Percentiles rank a stretch among this genome's conserved stretches.
Evolutionary conservation across 1,140 invertebrate genomes (phyloP).

Genomic region (Calephelis virginiensis): DNA sequence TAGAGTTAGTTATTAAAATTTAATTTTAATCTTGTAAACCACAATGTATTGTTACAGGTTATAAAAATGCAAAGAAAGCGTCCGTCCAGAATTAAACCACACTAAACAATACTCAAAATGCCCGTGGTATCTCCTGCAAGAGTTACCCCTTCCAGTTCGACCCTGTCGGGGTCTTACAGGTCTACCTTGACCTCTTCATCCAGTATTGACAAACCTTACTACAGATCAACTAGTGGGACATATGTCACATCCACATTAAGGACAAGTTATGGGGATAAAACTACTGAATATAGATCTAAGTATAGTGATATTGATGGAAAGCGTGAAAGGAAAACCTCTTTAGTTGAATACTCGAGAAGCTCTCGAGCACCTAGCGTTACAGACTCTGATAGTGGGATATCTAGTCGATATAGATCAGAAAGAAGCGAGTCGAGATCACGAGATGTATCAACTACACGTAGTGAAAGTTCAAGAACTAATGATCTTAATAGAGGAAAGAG

Average conservation of each 20-base stretch:
- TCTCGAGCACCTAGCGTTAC: slow-evolving; percentile 68
- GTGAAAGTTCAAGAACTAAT: slow-evolving; percentile 62
- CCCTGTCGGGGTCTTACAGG: slow-evolving; percentile 74
- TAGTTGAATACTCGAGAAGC: slow-evolving; percentile 62
- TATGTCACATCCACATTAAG: slow-evolving; percentile 69
- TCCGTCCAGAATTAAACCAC: slow-evolving; percentile 51
- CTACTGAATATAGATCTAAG: slow-evolving; percentile 67
- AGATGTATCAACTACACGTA: slow-evolving; percentile 65
- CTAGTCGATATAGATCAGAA: slow-evolving; percentile 59
- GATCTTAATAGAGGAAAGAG: slow-evolving; percentile 51
- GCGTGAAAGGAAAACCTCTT: slow-evolving; percentile 63
- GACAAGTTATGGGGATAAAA: slow-evolving; percentile 70
- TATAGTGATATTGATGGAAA: slow-evolving; percentile 65
- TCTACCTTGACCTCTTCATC: slow-evolving; percentile 70
- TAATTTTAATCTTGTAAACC: neutral
- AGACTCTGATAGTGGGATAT: slow-evolving; percentile 70
- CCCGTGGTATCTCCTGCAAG: slow-evolving; percentile 80
- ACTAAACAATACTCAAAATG: slow-evolving; percentile 64
- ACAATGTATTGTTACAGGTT: slow-evolving; percentile 43
- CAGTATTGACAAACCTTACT: slow-evolving; percentile 77
- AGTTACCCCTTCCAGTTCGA: slow-evolving; percentile 56
- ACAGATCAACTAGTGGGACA: slow-evolving; percentile 60
- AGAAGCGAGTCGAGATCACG: slow-evolving; percentile 61
- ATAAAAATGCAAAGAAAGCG: slow-evolving; percentile 59
- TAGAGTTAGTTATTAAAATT: too few species aligned